Base-by-base conservation (phyloP, 2,113 vertebrate species). In the Myiozetetes cayanensis region DNA sequence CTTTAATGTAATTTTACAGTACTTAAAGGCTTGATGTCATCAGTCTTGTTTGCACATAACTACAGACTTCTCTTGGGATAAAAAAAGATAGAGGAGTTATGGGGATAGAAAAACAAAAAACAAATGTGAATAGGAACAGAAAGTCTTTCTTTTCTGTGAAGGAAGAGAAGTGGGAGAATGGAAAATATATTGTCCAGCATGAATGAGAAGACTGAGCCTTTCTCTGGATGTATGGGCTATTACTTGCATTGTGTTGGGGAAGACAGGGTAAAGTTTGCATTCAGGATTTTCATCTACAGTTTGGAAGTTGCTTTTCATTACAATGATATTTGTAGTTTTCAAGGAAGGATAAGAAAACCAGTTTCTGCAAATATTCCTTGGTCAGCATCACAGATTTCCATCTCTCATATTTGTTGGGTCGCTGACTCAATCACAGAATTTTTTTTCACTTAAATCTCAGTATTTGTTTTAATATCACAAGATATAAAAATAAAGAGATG, bases 31-130 rank as follows among this genome's bases (percentile, higher is more conserved):
- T 81, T 85, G 14, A 67, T 4, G 2, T 43, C 4, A 33, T 77
- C 16, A 44, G 21, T 55, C 61, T 39, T 59, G 8, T 67, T 78
- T 75, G 23, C 4, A 6, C 19, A 44, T 87, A 72, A 11, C 12
- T 80, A 14, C 20, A 68, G 39, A 47, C 15, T 76, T 68, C 9
- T 61, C 84, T 30, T 46, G 19, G 14, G 12, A 6, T 62, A 20
- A 82, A 75, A 50, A 89, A 67, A 87, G 11, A 39, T 66, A 55
- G 2, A 77, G 86, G 93, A 96, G 81, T 82, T 37, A 52, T 68
- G 87, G 96, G 90, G 96, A 93, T 85, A 68, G 35, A 87, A 72
- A 93, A 79, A 85, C 3, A 27, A 83, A 24, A 83, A 41, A 65
- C 23, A 79, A 85, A 80, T 90, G 41, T 62, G 25, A 91, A 47